phyloP scores from a whole-genome alignment of 2,797 vertebrate genomes.

The Phrynocephalus guinanensis region DNA sequence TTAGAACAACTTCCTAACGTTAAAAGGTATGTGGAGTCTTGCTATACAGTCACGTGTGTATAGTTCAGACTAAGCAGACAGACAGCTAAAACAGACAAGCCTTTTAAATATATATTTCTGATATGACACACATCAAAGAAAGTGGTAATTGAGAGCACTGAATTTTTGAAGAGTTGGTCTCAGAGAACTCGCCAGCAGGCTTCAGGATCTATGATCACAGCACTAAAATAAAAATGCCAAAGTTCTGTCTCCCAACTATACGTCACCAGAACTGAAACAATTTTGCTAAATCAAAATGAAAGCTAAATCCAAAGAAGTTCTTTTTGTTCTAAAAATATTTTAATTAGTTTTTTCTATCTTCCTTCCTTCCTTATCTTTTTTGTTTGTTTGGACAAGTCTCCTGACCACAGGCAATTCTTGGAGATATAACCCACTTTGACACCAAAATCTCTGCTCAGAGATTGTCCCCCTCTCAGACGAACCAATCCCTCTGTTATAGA shows the following conservation, averaged over 20 bases:
- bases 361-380: too few species aligned
- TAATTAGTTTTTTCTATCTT: too few species aligned
- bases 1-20: too few species aligned
- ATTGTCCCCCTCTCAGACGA: too few species aligned
- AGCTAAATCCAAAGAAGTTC: too few species aligned
- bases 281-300: background rate
- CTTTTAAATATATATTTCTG: conserved; percentile 57
- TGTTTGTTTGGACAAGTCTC: background rate
- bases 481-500: too few species aligned
- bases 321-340: too few species aligned
- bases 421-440: background rate
- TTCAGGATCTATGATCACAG: conserved; percentile 6
- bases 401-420: background rate
- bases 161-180: background rate
- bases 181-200: too few species aligned
- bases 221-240: background rate
- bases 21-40: too few species aligned
- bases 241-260: background rate
- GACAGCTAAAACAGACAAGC: conserved; percentile 30
- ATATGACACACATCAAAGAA: conserved; percentile 7
- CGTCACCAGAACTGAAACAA: background rate
- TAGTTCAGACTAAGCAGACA: background rate
- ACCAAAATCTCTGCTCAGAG: too few species aligned
- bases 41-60: too few species aligned
- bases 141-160: background rate